Conservation (phyloP, 2,113 vertebrate genomes). For the Vulpes ferrilata region DNA sequence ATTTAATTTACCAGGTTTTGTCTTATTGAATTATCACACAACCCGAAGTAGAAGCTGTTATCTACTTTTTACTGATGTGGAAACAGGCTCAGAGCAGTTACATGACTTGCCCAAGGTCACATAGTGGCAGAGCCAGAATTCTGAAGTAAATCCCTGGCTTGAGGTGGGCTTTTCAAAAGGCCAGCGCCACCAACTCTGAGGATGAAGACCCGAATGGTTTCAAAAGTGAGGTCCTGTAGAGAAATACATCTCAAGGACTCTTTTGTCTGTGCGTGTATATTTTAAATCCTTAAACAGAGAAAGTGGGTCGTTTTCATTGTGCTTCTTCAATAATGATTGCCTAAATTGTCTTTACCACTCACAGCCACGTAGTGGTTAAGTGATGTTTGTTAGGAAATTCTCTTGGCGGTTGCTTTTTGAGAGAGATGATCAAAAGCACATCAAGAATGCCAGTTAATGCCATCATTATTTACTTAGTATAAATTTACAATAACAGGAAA, state of each 20-base stretch:
- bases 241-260: conserved; percentile 49
- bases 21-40: conserved; percentile 44
- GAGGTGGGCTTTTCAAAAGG: not conserved
- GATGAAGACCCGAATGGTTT: not conserved
- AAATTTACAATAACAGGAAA: conserved; percentile 85
- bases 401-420: conserved; percentile 60
- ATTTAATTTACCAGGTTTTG: not conserved
- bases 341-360: conserved; percentile 66
- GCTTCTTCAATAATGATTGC: conserved; percentile 70
- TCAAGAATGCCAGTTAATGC: conserved; percentile 78
- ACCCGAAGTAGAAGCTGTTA: not conserved
- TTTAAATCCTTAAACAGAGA: conserved; percentile 62
- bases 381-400: conserved; percentile 73
- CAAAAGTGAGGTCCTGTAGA: not conserved
- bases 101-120: conserved; percentile 5
- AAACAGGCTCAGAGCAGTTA: conserved; percentile 41
- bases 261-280: not conserved
- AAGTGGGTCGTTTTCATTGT: conserved; percentile 77
- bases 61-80: not conserved
- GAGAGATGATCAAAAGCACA: conserved; percentile 78
- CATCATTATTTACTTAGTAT: conserved; percentile 84
- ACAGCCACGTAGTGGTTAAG: conserved; percentile 79
- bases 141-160: conserved; percentile 27
- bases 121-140: conserved; percentile 39
- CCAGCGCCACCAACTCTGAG: not conserved